Percentiles rank a stretch among this genome's conserved stretches.
Conservation (phyloP, 2,888 invertebrate species). For the Sarcophaga variegata region DNA sequence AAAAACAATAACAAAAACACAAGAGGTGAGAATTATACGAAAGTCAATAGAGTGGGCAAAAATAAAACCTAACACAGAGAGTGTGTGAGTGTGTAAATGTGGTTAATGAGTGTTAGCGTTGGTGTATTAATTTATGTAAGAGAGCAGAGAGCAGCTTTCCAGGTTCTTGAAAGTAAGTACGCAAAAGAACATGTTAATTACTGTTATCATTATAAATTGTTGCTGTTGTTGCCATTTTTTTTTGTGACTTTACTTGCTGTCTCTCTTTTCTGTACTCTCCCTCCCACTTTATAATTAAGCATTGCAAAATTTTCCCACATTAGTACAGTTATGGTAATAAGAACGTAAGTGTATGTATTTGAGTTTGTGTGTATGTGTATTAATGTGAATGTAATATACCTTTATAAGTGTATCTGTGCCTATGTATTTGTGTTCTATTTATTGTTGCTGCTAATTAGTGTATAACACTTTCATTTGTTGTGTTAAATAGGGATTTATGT, state of each 20-base stretch:
- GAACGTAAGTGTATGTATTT: neutral
- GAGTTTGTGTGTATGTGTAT: constrained; percentile 5
- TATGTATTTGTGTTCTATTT: constrained; percentile 32
- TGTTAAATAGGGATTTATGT: constrained; percentile 68
- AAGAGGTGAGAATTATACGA: constrained; percentile 40
- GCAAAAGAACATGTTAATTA: constrained; percentile 70
- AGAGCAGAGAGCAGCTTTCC: neutral
- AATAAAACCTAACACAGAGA: neutral
- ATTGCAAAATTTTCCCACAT: neutral
- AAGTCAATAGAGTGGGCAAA: neutral
- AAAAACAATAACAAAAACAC: neutral
- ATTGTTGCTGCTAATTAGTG: constrained; percentile 67
- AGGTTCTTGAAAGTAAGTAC: constrained; percentile 45
- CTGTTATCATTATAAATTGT: constrained; percentile 69
- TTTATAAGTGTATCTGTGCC: constrained; percentile 16
- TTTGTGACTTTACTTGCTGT: neutral
- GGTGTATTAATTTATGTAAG: too few species aligned
- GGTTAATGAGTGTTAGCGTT: neutral
- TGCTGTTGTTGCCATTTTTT: constrained; percentile 35
- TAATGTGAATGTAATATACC: constrained; percentile 1
- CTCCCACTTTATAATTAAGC: neutral
- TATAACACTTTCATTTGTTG: constrained; percentile 68
- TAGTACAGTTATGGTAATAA: neutral
- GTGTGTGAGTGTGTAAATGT: neutral
- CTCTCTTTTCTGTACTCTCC: neutral